A percentile compares a stretch with the other conserved stretches of the same genome.
Evolutionary conservation across 2,888 invertebrate genomes (phyloP).

Genomic region (Pyrgus malvae): DNA sequence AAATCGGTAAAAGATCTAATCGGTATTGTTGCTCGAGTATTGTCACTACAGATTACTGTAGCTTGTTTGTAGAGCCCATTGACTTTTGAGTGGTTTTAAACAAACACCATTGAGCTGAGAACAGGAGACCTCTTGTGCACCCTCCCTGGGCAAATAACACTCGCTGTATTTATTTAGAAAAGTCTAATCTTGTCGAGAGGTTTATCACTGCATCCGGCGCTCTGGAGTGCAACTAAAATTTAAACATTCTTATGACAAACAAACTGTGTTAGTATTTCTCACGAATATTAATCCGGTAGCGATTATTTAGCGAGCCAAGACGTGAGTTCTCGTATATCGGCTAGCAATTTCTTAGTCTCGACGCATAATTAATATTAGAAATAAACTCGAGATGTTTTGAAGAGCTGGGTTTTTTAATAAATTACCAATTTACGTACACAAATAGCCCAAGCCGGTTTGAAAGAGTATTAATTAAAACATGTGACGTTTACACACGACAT

Average conservation of each 20-base stretch:
- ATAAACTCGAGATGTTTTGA: slow-evolving; percentile 23
- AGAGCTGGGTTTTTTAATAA: neutral
- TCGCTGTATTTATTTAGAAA: slow-evolving; percentile 61
- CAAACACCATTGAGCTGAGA: slow-evolving; percentile 67
- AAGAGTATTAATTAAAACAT: slow-evolving; percentile 65
- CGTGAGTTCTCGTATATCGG: too few relatives aligned
- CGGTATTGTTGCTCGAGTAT: slow-evolving; percentile 51
- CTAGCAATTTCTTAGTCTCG: too few relatives aligned
- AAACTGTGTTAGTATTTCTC: slow-evolving; percentile 60
- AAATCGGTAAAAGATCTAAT: slow-evolving; percentile 30
- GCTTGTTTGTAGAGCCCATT: slow-evolving; percentile 64
- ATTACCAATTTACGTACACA: slow-evolving; percentile 37
- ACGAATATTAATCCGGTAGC: slow-evolving; percentile 42
- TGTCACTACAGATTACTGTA: slow-evolving; percentile 65
- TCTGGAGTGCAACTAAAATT: slow-evolving; percentile 36
- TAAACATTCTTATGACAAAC: slow-evolving; percentile 46
- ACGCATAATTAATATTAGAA: neutral
- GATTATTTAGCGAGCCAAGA: slow-evolving; percentile 6
- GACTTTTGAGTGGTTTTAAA: slow-evolving; percentile 70
- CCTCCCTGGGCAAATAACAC: slow-evolving; percentile 61
- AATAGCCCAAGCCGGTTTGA: slow-evolving; percentile 36
- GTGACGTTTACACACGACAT: slow-evolving; percentile 73
- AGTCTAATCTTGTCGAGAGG: slow-evolving; percentile 66
- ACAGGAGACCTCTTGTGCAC: slow-evolving; percentile 60
- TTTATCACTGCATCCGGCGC: slow-evolving; percentile 67